Base-by-base conservation (phyloP, 2,113 vertebrate species). In the Agapornis roseicollis region DNA sequence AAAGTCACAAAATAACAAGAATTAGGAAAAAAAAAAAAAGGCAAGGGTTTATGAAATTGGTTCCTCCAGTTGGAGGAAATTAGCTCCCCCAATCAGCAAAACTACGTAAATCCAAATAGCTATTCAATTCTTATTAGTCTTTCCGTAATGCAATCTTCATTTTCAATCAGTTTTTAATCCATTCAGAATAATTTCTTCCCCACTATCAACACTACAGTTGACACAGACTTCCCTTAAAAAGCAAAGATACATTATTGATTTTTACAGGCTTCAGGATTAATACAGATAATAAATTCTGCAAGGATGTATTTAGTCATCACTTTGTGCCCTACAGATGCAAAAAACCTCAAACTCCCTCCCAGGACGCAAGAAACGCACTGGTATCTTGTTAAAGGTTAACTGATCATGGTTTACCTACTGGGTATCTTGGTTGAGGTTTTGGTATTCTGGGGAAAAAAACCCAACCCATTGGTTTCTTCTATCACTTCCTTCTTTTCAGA, bases 1-100 rank as follows among this genome's bases (percentile, higher is more conserved):
- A 85, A 98, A 98, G 56, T 77, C 78, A 92, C 5, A 97, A 96
- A 96, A 80, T 44, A 94, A 92, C 10, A 96, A 93, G 29, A 89
- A 85, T 88, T 93, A 92, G 41, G 9, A 3, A 13, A 44, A 44
- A 1, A 0, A n/a, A 49, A 23, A 71, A 81, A 71, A 73, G 49
- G 39, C 73, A 63, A 77, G n/a, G 28, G 41, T 92, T 93, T 37
- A 41, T 70, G 11, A 78, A 44, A 44, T 23, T 35, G 33, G 33
- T 58, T 58, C 22, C 56, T 58, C 33, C 33, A 58, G 22, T 35
- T 35, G 33, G 56, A 58, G 33, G 33, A 58, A 58, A 58, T 13
- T 35, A 33, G 19, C 47, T 94, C 17, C 28, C 82, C 53, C 65
- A 18, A 7, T 7, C 44, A 44, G 55, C n/a, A 81, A 5, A 86